Evolutionary conservation across 2,113 vertebrate genomes (phyloP), one percentile per base, ranked within the genome.

Genomic region (Recurvirostra avosetta): DNA sequence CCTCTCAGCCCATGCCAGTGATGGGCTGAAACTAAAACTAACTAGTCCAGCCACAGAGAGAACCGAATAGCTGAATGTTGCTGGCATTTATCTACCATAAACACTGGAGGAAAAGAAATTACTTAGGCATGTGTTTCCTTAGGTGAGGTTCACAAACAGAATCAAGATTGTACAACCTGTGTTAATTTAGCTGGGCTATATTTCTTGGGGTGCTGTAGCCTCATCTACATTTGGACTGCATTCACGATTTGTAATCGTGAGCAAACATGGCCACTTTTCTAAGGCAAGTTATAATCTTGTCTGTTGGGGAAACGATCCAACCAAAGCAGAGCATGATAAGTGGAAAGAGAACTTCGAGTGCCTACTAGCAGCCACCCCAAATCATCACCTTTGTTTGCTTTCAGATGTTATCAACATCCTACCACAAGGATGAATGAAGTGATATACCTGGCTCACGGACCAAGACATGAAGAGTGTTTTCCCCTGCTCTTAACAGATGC

Each of bases 361-460:
- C 70, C 89, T 92, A 75, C 84, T 75, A 91, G 84, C 95, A 97
- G 92, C 88, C 95, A 81, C 86, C 89, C 88, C 92, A 92, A 90
- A 91, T 95, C 96, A 94, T 93, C 94, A 95, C 96, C 92, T 95
- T 95, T 91, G 92, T 97, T 96, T 97, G 92, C 95, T 95, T 97
- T 96, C 83, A 94, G 97, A 97, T 95, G 83, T 78, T 96, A 96
- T 97, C 95, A 96, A 82, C 89, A 85, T 96, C 88, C 92, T 82
- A 81, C 91, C 25, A 5, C 70, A 91, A 94, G 80, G 83, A 96
- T 96, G 91, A 96, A 97, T 95, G 97, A 95, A 97, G 94, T 97
- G 96, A 92, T 87, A 96, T 40, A 90, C 95, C 96, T 96, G 96
- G 97, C 94, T 94, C 83, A 49, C 45, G 45, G 96, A 89, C 80